Base-by-base conservation (phyloP, 2,113 vertebrate species). In the Geococcyx californianus region DNA sequence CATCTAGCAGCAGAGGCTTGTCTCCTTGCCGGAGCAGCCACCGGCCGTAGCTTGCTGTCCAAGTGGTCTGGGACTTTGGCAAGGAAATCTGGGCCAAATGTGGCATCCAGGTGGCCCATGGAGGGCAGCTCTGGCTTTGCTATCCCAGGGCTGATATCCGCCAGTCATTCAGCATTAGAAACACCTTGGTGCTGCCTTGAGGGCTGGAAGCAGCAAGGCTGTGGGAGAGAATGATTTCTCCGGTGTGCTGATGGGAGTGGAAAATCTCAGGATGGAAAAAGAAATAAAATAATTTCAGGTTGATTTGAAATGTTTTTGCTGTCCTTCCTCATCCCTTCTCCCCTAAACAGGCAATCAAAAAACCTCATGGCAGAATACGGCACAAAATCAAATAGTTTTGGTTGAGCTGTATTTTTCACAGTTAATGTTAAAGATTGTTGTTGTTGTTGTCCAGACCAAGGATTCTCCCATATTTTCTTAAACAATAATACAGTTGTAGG, bases 1-100 rank as follows among this genome's bases (percentile, higher is more conserved):
- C 76, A 85, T 86, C 83, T 89, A 72, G 58, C 76, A 92, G 96
- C 75, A 93, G 85, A 93, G 89, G 54, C 55, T 81, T 73, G 60
- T 79, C 72, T 83, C 62, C 60, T 73, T 1, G 3, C 54, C 0
- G 10, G 63, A 80, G 75, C 70, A 77, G 85, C 75, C 75, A 66
- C 67, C 0, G 2, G 34, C 75, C 1, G 0, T 9, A 62, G 54
- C 26, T 19, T 2, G 0, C 90, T 74, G 64, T 47, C 79, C 68
- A 8, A 42, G 63, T 44, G 33, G 28, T 16, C 36, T 1, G 0
- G 5, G 33, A 4, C 26, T 7, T 23, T 51, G 18, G 28, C 42
- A 49, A 69, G 11, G 56, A 38, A 54, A 36, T 21, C 5, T 0
- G 1, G 42, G 5, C 33, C 4, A 1, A 28, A 67, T 0, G 0